phyloP scores from a whole-genome alignment of 2,113 vertebrate genomes.

The Addax nasomaculatus region DNA sequence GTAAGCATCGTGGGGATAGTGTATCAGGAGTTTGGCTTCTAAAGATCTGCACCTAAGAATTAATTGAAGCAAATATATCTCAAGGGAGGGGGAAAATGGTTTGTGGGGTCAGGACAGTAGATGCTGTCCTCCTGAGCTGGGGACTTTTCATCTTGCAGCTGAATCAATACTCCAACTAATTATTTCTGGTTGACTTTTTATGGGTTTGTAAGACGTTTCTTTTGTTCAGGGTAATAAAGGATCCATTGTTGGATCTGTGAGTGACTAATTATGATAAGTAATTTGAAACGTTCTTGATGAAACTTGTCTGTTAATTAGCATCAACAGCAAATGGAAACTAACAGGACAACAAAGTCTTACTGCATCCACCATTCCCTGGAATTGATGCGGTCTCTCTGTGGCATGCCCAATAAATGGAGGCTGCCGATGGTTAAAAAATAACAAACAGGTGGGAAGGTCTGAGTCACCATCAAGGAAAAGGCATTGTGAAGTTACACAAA shows the following conservation, averaged over 20 bases:
- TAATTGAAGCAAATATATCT: slow-evolving; percentile 74
- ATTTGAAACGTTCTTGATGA: slow-evolving; percentile 74
- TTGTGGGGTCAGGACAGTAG: slow-evolving; percentile 46
- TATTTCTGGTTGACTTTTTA: slow-evolving; percentile 74
- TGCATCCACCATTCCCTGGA: neutral
- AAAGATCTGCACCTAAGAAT: slow-evolving; percentile 70
- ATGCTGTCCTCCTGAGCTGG: slow-evolving; percentile 54
- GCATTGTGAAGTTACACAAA: slow-evolving; percentile 25
- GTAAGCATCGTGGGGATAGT: slow-evolving; percentile 53
- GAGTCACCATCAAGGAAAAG: slow-evolving; percentile 21
- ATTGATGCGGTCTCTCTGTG: slow-evolving; percentile 21
- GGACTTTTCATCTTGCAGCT: slow-evolving; percentile 53
- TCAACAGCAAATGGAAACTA: slow-evolving; percentile 53
- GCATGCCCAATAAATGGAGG: slow-evolving; percentile 22
- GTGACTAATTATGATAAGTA: slow-evolving; percentile 75
- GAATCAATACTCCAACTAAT: slow-evolving; percentile 74
- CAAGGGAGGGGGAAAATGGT: neutral
- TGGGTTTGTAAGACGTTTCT: slow-evolving; percentile 71
- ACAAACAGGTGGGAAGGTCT: slow-evolving; percentile 48
- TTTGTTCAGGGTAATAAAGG: slow-evolving; percentile 70
- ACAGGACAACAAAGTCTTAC: slow-evolving; percentile 1
- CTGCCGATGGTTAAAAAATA: slow-evolving; percentile 57
- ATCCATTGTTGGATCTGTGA: slow-evolving; percentile 69
- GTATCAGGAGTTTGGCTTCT: slow-evolving; percentile 68
- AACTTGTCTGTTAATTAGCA: slow-evolving; percentile 72